Evolutionary conservation across 2,888 invertebrate genomes (phyloP), one percentile per base, ranked within the genome.

Genomic region (Lysandra bellargus): DNA sequence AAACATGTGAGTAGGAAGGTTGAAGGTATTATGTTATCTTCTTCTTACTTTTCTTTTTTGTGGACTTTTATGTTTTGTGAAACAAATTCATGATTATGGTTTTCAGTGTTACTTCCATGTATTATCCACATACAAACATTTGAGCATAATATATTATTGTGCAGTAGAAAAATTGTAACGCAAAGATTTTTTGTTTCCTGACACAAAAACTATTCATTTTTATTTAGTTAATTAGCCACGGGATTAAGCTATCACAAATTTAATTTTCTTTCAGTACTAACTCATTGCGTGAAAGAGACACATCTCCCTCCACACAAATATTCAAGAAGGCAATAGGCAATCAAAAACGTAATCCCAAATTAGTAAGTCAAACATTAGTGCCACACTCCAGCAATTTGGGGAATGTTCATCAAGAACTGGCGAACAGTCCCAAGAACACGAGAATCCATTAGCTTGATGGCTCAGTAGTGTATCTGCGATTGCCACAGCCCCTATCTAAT

Each of bases 381-480:
- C 14, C 23, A 76, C 17, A 33, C 33, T 30, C 49, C 30, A 17
- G 49, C 4, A 53, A 75, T 76, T 76, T 76, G 6, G 53, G 57
- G 76, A 76, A 76, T 76, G 53, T 76, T 75, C 23, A 75, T 76
- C 30, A 33, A 76, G 76, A 57, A 30, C 17, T 57, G 33, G 30
- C 49, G 53, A 30, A 76, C 53, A 76, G 76, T 57, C 57, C 76
- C 53, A 76, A 76, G 76, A 76, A 76, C 76, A 76, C 33, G 76
- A 76, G 80, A 81, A 81, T 81, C 82, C 82, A 82, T 82, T 82
- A 82, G 82, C 73, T 79, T 74, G 78, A 80, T 80, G 73, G 80
- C 81, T 80, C 79, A 76, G 76, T 76, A 53, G 76, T 53, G 81
- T 80, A 81, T 82, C 82, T 76, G 76, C 80, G 82, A 80, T 81